Base-by-base conservation (phyloP, 2,113 vertebrate genomes). In the Apteryx owenii region DNA sequence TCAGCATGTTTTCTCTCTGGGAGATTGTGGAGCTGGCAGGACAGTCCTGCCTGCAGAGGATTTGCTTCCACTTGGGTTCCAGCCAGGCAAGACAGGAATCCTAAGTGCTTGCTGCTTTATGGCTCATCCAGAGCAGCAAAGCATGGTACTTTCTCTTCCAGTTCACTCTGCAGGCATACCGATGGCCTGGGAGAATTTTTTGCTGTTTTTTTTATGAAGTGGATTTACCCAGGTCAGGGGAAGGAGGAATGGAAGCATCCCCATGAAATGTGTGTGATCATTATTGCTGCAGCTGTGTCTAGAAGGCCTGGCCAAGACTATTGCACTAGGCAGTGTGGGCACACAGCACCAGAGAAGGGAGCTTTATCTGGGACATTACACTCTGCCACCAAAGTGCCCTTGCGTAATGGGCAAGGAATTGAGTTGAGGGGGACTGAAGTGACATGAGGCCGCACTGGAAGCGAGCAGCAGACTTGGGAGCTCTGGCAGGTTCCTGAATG, bases 21-120 rank as follows among this genome's bases (percentile, higher is more conserved):
- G 95, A 94, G 75, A 81, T 54, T 12, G 26, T 10, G 83, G 64
- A 94, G 81, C 95, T 97, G 93, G 93, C 93, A 96, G 91, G 89
- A 85, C 65, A 93, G 85, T 79, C 60, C 62, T 95, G 81, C 78
- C 81, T 94, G 75, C 68, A 88, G 83, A 96, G 75, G 91, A 83
- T 91, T 94, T 95, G 75, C 91, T 96, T 95, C 88, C 61, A 93
- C 48, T 95, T 97, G 94, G 95, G 78, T 81, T 83, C 25, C 54
- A 81, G 87, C 93, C 94, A 96, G 85, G 26, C 70, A 77, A 89
- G 96, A 81, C 54, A 71, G 62, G 92, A 96, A 96, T 96, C 71
- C 89, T 83, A 83, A 94, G 60, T 79, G 60, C 60, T 96, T 0
- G 0, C 78, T 71, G 61, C 56, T 93, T 80, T 92, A 28, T 68